These are phyloP conservation scores for Hesperia comma DNA, from an alignment of 2,888 invertebrate genomes.

Conservation along the genomic window DNA sequence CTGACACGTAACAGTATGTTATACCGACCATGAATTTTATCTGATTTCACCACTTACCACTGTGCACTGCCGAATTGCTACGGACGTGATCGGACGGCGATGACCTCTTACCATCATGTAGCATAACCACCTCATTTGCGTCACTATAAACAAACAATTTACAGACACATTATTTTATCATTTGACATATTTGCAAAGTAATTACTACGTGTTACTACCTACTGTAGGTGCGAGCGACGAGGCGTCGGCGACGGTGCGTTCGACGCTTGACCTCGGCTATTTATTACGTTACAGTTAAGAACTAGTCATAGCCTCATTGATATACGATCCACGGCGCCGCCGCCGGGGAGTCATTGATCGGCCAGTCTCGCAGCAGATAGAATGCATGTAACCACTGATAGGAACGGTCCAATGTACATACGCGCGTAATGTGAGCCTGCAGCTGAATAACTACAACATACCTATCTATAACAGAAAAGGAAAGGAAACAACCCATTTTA, in stretches of 20 bases:
- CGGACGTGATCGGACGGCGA: too few relatives aligned
- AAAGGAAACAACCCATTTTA: background rate
- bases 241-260: slow-evolving; percentile 6
- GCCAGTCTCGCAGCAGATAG: slow-evolving; percentile 30
- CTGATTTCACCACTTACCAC: too few relatives aligned
- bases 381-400: slow-evolving; percentile 31
- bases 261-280: slow-evolving; percentile 30
- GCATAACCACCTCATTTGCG: too few relatives aligned
- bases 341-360: slow-evolving; percentile 33
- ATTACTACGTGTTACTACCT: background rate
- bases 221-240: background rate
- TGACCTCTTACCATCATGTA: too few relatives aligned
- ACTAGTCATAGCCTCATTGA: slow-evolving; percentile 33
- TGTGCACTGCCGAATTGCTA: too few relatives aligned
- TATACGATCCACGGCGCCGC: slow-evolving; percentile 34
- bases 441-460: background rate
- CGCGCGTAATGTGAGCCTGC: slow-evolving; percentile 12
- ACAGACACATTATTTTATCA: background rate
- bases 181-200: slow-evolving; percentile 9
- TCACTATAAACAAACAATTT: too few relatives aligned
- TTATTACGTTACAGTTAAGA: slow-evolving; percentile 35
- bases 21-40: too few relatives aligned
- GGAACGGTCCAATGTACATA: slow-evolving; percentile 23
- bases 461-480: background rate
- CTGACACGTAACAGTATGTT: too few relatives aligned